phyloP scores from a whole-genome alignment of 2,113 vertebrate species.

The Aptenodytes forsteri region DNA sequence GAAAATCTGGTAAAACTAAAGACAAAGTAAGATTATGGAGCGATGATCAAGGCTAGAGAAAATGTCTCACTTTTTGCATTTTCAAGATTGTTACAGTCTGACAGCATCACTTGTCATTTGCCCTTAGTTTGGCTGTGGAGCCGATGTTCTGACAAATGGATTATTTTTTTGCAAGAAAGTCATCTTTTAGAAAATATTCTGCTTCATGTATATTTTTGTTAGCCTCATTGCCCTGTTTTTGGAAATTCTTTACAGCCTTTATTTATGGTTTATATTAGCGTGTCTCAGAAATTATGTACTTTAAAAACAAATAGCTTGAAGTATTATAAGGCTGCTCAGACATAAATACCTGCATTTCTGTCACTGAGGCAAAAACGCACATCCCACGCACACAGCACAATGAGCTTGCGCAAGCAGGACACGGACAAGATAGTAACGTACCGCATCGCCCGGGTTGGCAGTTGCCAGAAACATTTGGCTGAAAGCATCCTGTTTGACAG shows the following conservation, averaged over 20 bases:
- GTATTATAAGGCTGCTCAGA: rapidly evolving
- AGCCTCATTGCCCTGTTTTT: background rate
- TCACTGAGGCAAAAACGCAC: rapidly evolving
- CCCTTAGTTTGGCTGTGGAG: background rate
- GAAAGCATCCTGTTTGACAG: background rate
- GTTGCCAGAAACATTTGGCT: background rate
- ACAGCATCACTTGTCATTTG: background rate
- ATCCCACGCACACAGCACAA: rapidly evolving
- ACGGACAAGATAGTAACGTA: rapidly evolving
- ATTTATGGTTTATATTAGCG: background rate
- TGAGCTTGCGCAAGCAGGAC: rapidly evolving
- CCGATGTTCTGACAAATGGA: background rate
- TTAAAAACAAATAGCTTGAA: background rate
- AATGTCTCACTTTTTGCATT: background rate
- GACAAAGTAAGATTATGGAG: background rate
- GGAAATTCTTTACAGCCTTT: background rate
- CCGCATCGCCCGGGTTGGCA: rapidly evolving
- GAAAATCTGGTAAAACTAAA: background rate
- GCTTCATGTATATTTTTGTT: background rate
- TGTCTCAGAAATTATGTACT: background rate
- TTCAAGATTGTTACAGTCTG: background rate
- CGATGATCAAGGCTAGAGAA: background rate
- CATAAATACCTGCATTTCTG: background rate
- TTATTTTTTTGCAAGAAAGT: background rate
- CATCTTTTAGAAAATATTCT: background rate